Conservation (phyloP, 1,140 invertebrate genomes). For the Drosophila ficusphila region DNA sequence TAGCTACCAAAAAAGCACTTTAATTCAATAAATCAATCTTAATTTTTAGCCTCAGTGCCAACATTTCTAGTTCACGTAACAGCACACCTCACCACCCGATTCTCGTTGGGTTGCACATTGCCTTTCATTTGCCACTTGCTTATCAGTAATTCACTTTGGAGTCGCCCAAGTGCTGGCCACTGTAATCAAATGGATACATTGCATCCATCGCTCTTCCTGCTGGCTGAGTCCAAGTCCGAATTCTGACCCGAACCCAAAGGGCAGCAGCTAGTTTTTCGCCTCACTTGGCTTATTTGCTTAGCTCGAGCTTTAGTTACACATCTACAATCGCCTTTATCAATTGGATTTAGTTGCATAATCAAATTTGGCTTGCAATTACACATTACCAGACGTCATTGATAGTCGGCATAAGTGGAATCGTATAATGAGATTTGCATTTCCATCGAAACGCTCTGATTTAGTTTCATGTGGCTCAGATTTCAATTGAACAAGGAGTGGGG, state of each 20-base stretch:
- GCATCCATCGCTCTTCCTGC: constrained; percentile 26
- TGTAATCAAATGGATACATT: constrained; percentile 65
- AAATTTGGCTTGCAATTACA: constrained; percentile 67
- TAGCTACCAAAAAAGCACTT: no score
- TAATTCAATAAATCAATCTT: no score
- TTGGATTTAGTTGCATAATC: constrained; percentile 48
- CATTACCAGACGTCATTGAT: constrained; percentile 43
- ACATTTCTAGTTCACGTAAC: constrained; percentile 6
- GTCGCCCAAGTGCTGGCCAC: constrained; percentile 19
- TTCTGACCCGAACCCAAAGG: not conserved
- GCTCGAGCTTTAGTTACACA: constrained; percentile 6
- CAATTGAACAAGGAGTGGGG: not conserved
- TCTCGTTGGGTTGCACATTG: constrained; percentile 49
- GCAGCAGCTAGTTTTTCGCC: constrained; percentile 52
- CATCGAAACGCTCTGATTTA: constrained; percentile 6
- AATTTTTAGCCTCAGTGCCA: constrained; percentile 2
- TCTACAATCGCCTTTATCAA: constrained; percentile 17
- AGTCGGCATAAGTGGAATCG: constrained; percentile 15
- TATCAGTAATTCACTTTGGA: constrained; percentile 73
- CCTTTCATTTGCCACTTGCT: constrained; percentile 65
- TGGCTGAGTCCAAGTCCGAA: not conserved
- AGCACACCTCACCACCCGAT: constrained; percentile 3
- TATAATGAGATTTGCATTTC: constrained; percentile 48
- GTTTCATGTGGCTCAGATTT: not conserved
- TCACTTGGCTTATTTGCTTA: constrained; percentile 63